Evolutionary conservation across 2,888 invertebrate genomes (phyloP), one percentile per base, ranked within the genome.

Genomic region (Julus scandinavius): DNA sequence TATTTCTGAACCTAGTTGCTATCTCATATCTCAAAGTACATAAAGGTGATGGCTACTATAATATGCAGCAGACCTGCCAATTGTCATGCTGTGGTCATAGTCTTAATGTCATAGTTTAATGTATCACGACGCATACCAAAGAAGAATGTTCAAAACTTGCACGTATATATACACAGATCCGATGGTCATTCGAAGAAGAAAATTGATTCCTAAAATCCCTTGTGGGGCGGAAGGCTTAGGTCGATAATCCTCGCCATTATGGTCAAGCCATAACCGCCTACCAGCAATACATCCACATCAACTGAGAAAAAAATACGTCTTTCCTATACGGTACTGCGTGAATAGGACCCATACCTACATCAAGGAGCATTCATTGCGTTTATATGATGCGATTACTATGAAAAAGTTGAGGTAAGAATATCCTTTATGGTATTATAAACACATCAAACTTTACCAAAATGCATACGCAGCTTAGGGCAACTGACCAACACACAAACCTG

Each of bases 161-260:
- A 63, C 58, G 58, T 63, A 63, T n/a, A n/a, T n/a, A n/a, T 63
- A 45, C 41, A 45, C 2, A 17, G 58, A 63, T 63, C 58, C 17
- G n/a, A 63, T n/a, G 58, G 17, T 3, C 58, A 63, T 63, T 63
- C n/a, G 58, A 13, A 15, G 58, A 17, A 63, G 58, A 63, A 63
- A 63, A 63, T 63, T 63, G 58, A 63, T 63, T 63, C 58, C 58
- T 17, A n/a, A 63, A 63, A 63, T 63, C 58, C 58, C 58, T 63
- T n/a, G 58, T 63, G 58, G 58, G 58, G 58, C 58, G 58, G 58
- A 63, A n/a, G 58, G 58, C 58, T 63, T 63, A 63, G 58, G 58
- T 63, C 58, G 58, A 63, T 63, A 63, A 63, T 63, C 58, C 58
- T 63, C n/a, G n/a, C 58, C 58, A 63, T 63, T 63, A 63, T 63